Percentiles rank a stretch among this genome's conserved stretches.
Conservation (phyloP, 2,888 invertebrate species). For the Tipula unca region DNA sequence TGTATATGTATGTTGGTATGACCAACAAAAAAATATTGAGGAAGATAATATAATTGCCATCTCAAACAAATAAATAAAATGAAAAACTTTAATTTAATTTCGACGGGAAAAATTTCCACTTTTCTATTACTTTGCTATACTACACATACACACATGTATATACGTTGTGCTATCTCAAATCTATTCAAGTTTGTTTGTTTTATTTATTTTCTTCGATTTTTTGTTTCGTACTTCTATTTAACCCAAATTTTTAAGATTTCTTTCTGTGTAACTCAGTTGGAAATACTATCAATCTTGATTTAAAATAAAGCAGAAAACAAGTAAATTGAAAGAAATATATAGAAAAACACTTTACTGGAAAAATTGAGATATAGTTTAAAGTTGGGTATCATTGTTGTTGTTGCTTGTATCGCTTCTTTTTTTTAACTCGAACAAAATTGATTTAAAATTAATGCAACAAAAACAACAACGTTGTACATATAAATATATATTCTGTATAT, state of each 20-base stretch:
- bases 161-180: background rate
- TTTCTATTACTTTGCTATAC: background rate
- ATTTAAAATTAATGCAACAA: background rate
- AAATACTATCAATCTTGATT: background rate
- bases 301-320: background rate
- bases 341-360: background rate
- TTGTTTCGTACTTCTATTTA: background rate
- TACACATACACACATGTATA: background rate
- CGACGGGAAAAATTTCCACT: background rate
- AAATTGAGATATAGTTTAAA: background rate
- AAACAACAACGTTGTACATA: background rate
- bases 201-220: background rate
- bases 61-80: background rate
- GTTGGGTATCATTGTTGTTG: background rate
- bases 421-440: background rate
- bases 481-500: background rate
- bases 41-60: background rate
- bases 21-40: background rate
- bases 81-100: background rate
- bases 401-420: background rate
- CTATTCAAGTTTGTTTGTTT: background rate
- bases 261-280: background rate
- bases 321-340: background rate
- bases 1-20: too few relatives aligned
- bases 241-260: background rate